Evolutionary conservation across 2,797 vertebrate genomes (phyloP).

Genomic region (Aeoliscus strigatus): DNA sequence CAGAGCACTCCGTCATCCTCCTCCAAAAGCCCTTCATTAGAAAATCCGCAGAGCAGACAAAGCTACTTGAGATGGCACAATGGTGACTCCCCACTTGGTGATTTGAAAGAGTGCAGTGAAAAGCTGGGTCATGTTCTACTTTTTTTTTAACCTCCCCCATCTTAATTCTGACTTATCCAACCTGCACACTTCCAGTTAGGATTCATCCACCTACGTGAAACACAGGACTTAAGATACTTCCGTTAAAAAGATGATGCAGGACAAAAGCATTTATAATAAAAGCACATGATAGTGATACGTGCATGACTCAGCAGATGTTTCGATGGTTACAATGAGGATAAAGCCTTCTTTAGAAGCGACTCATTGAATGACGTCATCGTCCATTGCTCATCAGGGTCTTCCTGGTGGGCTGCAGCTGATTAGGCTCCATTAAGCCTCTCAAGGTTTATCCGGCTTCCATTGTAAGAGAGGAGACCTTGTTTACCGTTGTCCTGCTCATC

Average conservation of each 20-base stretch:
- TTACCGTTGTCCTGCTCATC: constrained; percentile 24
- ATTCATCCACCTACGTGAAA: constrained; percentile 9
- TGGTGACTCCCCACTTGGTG: constrained; percentile 56
- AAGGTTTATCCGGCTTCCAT: constrained; percentile 36
- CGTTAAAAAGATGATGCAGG: not conserved
- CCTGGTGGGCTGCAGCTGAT: constrained; percentile 38
- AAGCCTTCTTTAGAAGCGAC: constrained; percentile 19
- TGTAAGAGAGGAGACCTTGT: constrained; percentile 41
- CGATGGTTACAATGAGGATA: constrained; percentile 10
- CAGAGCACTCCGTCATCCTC: constrained; percentile 62
- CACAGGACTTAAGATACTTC: not conserved
- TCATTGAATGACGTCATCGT: constrained; percentile 46
- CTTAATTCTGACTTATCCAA: constrained; percentile 20
- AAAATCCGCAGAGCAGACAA: constrained; percentile 65
- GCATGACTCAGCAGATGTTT: constrained; percentile 24
- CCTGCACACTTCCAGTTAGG: constrained; percentile 9
- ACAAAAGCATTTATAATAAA: not conserved
- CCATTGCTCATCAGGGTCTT: constrained; percentile 31
- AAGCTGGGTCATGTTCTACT: constrained; percentile 59
- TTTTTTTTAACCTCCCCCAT: constrained; percentile 22
- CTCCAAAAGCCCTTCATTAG: constrained; percentile 73
- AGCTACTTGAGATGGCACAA: constrained; percentile 64
- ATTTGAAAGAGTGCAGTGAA: constrained; percentile 45
- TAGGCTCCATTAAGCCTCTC: constrained; percentile 52
- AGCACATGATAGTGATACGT: constrained; percentile 6